Evolutionary conservation across 1,140 invertebrate species (phyloP).

Genomic region (Leptopilina boulardi): DNA sequence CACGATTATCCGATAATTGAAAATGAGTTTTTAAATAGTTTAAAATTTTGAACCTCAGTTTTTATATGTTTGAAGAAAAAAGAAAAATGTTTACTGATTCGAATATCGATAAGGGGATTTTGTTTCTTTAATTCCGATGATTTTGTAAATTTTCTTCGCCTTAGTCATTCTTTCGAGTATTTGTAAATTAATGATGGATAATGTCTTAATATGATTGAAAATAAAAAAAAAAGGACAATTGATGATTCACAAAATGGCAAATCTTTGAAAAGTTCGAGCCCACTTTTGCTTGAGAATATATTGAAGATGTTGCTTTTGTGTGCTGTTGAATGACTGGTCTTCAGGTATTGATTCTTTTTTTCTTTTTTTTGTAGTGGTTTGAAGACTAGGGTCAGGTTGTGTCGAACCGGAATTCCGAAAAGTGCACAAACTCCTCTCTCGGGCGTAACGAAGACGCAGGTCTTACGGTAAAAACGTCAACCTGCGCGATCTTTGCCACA

Average conservation of each 20-base stretch:
- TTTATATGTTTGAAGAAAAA: too few species aligned
- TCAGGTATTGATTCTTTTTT: background rate
- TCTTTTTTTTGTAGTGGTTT: background rate
- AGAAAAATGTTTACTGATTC: too few species aligned
- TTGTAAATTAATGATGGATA: too few species aligned
- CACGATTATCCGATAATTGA: too few species aligned
- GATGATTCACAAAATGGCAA: background rate
- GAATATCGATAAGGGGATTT: too few species aligned
- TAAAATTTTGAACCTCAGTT: too few species aligned
- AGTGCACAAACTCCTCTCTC: slow-evolving; percentile 7
- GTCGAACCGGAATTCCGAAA: slow-evolving; percentile 20
- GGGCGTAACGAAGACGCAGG: slow-evolving; percentile 4
- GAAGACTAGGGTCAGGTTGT: background rate
- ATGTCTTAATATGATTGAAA: too few species aligned
- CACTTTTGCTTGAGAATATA: background rate
- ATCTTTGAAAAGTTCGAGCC: background rate
- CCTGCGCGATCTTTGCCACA: background rate
- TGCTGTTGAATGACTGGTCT: slow-evolving; percentile 10
- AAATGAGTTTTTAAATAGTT: too few species aligned
- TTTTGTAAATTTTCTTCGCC: too few species aligned
- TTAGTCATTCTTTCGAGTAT: too few species aligned
- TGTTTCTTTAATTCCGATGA: too few species aligned
- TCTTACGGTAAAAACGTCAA: slow-evolving; percentile 21
- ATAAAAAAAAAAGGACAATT: too few species aligned
- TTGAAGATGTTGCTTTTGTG: slow-evolving; percentile 9